These are phyloP conservation scores for Cheilosia grossa DNA, from an alignment of 2,888 invertebrate species.

Conservation along the genomic window DNA sequence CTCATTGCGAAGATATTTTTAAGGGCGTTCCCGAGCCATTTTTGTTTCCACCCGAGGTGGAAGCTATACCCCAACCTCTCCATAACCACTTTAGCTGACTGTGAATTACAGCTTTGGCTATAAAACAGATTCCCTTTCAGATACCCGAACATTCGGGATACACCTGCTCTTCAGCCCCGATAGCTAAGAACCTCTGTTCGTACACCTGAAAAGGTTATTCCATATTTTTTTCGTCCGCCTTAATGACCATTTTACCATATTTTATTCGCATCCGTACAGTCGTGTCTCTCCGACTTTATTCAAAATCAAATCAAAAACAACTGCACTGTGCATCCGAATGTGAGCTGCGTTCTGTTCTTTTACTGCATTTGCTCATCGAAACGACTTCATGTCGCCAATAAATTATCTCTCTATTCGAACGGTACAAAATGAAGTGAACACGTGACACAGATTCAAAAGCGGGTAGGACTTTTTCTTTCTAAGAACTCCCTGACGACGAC, in stretches of 20 bases:
- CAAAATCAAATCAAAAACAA: conserved; percentile 39
- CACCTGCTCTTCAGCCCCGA: too few relatives aligned
- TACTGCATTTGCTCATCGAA: conserved; percentile 55
- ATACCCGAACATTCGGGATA: too few relatives aligned
- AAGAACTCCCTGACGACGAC: conserved; percentile 35
- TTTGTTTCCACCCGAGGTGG: too few relatives aligned
- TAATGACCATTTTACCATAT: conserved; percentile 47
- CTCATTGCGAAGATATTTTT: too few relatives aligned
- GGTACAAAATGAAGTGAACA: conserved; percentile 63
- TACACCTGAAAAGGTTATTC: too few relatives aligned
- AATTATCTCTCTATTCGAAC: conserved; percentile 42
- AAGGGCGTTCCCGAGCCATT: too few relatives aligned
- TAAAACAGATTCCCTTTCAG: too few relatives aligned
- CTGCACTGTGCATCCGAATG: conserved; percentile 38
- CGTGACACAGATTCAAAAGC: conserved; percentile 63
- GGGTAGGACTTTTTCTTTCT: conserved; percentile 57
- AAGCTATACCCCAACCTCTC: too few relatives aligned
- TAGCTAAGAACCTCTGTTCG: too few relatives aligned
- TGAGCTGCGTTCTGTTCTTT: conserved; percentile 38
- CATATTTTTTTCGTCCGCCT: neutral
- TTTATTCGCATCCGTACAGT: neutral
- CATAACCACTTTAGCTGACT: too few relatives aligned
- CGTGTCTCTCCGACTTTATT: conserved; percentile 9
- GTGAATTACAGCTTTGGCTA: too few relatives aligned
- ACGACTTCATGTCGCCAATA: conserved; percentile 61